Base-by-base conservation (phyloP, 2,113 vertebrate species). In the Strigops habroptila region DNA sequence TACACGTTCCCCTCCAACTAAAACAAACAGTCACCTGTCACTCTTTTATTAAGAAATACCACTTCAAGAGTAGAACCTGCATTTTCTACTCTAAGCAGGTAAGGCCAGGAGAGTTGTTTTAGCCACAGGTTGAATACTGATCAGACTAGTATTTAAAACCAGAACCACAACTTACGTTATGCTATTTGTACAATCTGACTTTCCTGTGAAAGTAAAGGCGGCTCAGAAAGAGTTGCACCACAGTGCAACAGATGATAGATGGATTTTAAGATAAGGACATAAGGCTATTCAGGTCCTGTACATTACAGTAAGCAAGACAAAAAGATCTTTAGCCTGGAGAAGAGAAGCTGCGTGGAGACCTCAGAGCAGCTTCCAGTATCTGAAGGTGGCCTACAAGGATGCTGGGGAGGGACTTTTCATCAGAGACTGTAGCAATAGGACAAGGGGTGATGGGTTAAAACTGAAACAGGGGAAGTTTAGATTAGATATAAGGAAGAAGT, bases 161-260 rank as follows among this genome's bases (percentile, higher is more conserved):
- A 59, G 57, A 59, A 59, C 33, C 33, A 59, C 33, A 59, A 59
- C 33, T 59, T 59, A 14, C 10, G 14, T 10, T 59, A 31, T 3
- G 27, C 53, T 44, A 12, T 33, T 59, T 39, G 27, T 39, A 55
- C 35, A 76, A 25, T 27, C 35, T 89, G 74, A 86, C 78, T 83
- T 95, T 19, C 48, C 83, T 74, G 59, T 48, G 69, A 73, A 88
- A n/a, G 71, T 30, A 89, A 96, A 91, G 83, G 27, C 39, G 39
- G 69, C 52, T 48, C 39, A 37, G 92, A 88, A 57, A 15, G 92
- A 90, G 82, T 49, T 88, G 43, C 25, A 51, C 48, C 52, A 43
- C 64, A 71, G 88, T 76, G 51, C 92, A 96, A 91, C 71, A 82
- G 91, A 74, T 81, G 91, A 91, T 18, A 84, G 71, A 91, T 71